Conservation (phyloP, 2,113 vertebrate species). For the Lycaon pictus region DNA sequence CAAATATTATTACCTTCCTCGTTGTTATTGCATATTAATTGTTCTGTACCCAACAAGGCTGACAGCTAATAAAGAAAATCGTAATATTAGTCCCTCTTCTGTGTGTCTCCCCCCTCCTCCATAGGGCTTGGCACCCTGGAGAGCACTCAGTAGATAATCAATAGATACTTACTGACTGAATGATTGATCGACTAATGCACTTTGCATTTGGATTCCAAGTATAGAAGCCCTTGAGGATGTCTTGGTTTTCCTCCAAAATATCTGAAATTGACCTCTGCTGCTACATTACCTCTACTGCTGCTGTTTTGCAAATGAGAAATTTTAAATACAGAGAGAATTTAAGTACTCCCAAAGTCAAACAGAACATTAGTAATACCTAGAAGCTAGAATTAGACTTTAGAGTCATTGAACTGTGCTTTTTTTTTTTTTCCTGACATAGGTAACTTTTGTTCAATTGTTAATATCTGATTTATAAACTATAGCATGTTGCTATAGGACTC, state of each 20-base stretch:
- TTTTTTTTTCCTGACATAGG: not conserved
- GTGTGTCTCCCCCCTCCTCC: not conserved
- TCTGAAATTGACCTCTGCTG: constrained; percentile 65
- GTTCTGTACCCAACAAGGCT: constrained; percentile 34
- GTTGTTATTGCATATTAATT: constrained; percentile 28
- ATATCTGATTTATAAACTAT: constrained; percentile 24
- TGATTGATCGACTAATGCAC: constrained; percentile 68
- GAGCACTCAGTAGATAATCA: constrained; percentile 72
- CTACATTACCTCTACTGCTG: not conserved
- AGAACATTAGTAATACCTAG: not conserved
- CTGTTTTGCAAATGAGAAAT: constrained; percentile 56
- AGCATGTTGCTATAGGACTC: not conserved
- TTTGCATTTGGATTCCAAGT: constrained; percentile 69
- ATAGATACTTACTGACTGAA: constrained; percentile 69
- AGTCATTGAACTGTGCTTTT: constrained; percentile 8
- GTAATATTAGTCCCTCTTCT: constrained; percentile 46
- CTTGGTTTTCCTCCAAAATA: constrained; percentile 63
- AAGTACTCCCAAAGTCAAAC: constrained; percentile 38
- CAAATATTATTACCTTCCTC: constrained; percentile 35
- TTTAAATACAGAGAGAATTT: constrained; percentile 63
- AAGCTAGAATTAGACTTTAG: constrained; percentile 35
- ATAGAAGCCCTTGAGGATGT: constrained; percentile 55
- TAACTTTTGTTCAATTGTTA: constrained; percentile 35
- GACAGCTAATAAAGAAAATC: constrained; percentile 56
- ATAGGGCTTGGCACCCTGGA: constrained; percentile 7